Evolutionary conservation across 2,888 invertebrate species (phyloP), one percentile per base, ranked within the genome.

Genomic region (Drosophila leonis): DNA sequence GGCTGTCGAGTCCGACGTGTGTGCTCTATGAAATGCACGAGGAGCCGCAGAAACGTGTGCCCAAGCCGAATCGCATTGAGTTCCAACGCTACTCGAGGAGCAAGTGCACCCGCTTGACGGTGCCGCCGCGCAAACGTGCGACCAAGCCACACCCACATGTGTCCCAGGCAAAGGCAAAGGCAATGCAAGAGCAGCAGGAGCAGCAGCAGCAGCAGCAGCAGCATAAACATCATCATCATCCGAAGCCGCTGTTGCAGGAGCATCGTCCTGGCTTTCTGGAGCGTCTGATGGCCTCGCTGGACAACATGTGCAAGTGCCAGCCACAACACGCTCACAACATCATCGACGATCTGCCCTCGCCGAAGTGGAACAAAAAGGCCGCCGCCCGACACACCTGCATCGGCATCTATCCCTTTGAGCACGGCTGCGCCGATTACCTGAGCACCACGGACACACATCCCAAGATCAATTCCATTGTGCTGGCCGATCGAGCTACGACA

Each of bases 381-480:
- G 73, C 75, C 15, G 57, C 69, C 1, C 77, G 78, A 0, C 86
- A 88, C 44, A 78, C 88, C 0, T 83, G 85, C 82, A 94, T 95
- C 10, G 95, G 95, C 72, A 94, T 95, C 52, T 96, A 96, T 91
- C 95, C 95, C 72, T 96, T 96, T 78, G 95, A 96, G 87, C 95
- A 95, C 82, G 95, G 95, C 52, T 95, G 95, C 84, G 94, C 95
- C 1, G 94, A 94, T 60, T 95, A 95, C 83, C 94, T 94, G 74
- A 93, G 94, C 72, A 95, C 95, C 3, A 95, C 95, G 0, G 95
- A 96, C 78, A 93, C 93, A 9, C 94, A 94, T n/a, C 95, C 95
- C 0, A 91, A 94, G 31, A 92, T 95, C 12, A 83, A 92, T 15
- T 94, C 95, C 0, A 95, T 95, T 71, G 72, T 94, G 35, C 87